phyloP scores from a whole-genome alignment of 2,888 invertebrate species.

The Pachliopta kotzebuea region DNA sequence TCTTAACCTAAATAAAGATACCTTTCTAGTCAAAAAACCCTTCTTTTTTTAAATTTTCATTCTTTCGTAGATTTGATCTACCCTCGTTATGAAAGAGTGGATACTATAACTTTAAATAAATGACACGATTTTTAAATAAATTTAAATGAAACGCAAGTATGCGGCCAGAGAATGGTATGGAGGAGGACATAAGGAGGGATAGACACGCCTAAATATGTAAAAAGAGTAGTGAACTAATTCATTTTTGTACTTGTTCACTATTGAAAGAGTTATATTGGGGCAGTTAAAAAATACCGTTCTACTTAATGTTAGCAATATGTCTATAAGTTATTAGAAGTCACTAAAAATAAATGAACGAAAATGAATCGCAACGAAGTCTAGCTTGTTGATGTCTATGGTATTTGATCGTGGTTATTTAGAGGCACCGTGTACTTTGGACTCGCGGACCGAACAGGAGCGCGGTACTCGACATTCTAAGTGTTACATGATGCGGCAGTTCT shows the following conservation, averaged over 20 bases:
- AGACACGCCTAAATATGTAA: too few relatives aligned
- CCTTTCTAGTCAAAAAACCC: constrained; percentile 45
- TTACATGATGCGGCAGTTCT: constrained; percentile 74
- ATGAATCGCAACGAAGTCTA: constrained; percentile 20
- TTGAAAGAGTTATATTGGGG: constrained; percentile 25
- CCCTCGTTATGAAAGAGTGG: constrained; percentile 38
- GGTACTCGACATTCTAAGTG: constrained; percentile 31
- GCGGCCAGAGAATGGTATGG: constrained; percentile 38
- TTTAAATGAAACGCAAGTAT: constrained; percentile 50
- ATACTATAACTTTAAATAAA: constrained; percentile 36
- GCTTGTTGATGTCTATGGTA: constrained; percentile 4
- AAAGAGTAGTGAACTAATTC: constrained; percentile 54
- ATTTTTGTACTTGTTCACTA: constrained; percentile 65
- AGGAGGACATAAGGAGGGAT: too few relatives aligned
- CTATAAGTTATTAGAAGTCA: constrained; percentile 8
- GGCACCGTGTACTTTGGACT: constrained; percentile 44
- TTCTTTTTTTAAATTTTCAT: constrained; percentile 9
- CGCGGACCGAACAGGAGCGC: constrained; percentile 28
- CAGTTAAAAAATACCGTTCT: constrained; percentile 22
- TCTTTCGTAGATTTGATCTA: constrained; percentile 71
- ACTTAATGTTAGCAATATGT: constrained; percentile 4
- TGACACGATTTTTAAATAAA: constrained; percentile 48
- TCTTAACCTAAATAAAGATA: constrained; percentile 57
- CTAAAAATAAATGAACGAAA: constrained; percentile 17
- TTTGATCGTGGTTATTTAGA: constrained; percentile 34